Base-by-base conservation (phyloP, 2,888 invertebrate species). In the Drepana falcataria region DNA sequence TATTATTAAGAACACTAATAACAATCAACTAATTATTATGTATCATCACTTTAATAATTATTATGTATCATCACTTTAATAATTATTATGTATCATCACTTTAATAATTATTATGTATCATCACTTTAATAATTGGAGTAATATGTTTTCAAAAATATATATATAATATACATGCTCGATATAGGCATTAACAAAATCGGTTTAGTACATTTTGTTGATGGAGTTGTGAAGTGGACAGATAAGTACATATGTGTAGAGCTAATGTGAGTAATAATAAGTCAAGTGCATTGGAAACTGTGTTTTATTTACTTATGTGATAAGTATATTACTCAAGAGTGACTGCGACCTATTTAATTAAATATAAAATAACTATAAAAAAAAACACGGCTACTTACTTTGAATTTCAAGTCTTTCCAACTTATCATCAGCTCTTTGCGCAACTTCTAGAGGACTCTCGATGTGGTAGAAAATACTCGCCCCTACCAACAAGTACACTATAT, bases 401-500 rank as follows among this genome's bases (percentile, higher is more conserved):
- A 95, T 95, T 82, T 93, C 93, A 69, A 92, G 91, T 73, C 94
- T 92, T 81, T 94, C 94, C 65, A 91, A 82, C 68, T 92, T 92
- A 55, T 93, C 93, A 65, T 92, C 86, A 53, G 85, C 87, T 52
- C 94, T 91, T 61, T 92, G 90, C 59, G 92, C 86, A 52, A 92
- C 82, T 84, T 97, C 97, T 69, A 95, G 83, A 41, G 92, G 93
- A 71, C 94, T 94, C 87, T 97, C 96, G 68, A 96, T 94, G 74
- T 94, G 93, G 86, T 96, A 95, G 83, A 96, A 97, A 68, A 97
- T 95, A 61, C 94, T 94, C n/a, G 97, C 96, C 6, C 97, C 97
- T 58, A 97, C 92, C 69, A 96, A 87, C 64, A 96, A 86, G 77
- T 96, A 96, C 58, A 94, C 93, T 57, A 96, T 92, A 75, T 96